A percentile compares a stretch with the other conserved stretches of the same genome.
phyloP scores from a whole-genome alignment of 2,113 vertebrate species.

The Ahaetulla prasina region DNA sequence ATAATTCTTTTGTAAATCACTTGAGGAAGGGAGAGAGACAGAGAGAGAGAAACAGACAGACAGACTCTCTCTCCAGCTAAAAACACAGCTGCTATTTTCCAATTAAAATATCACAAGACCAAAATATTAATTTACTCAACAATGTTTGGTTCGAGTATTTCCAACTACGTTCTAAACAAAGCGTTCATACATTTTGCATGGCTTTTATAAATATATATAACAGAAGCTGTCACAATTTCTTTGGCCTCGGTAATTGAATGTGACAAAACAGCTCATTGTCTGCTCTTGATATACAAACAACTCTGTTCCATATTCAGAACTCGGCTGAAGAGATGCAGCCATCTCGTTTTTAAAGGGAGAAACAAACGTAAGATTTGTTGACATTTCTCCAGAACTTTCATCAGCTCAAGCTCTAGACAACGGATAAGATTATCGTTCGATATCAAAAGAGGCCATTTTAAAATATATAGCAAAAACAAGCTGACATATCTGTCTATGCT shows the following conservation, averaged over 20 bases:
- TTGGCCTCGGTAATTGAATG: slow-evolving; percentile 59
- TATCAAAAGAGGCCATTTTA: slow-evolving; percentile 63
- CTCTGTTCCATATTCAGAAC: slow-evolving; percentile 44
- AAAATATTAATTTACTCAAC: slow-evolving; percentile 69
- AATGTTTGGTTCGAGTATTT: slow-evolving; percentile 39
- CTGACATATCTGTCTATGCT: slow-evolving; percentile 63
- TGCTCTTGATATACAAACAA: slow-evolving; percentile 61
- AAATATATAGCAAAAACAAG: slow-evolving; percentile 69
- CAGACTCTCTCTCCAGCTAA: slow-evolving; percentile 39
- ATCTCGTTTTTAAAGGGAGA: not conserved
- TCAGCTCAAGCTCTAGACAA: slow-evolving; percentile 51
- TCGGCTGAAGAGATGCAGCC: slow-evolving; percentile 28
- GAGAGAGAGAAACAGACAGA: not conserved
- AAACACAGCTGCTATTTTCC: slow-evolving; percentile 65
- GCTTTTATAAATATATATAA: slow-evolving; percentile 22
- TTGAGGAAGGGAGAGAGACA: not conserved
- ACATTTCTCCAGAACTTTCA: slow-evolving; percentile 53
- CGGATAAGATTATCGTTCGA: slow-evolving; percentile 55
- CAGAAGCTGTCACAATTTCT: slow-evolving; percentile 39
- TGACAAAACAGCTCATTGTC: slow-evolving; percentile 64
- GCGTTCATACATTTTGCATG: slow-evolving; percentile 17
- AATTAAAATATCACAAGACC: slow-evolving; percentile 63
- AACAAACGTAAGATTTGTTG: slow-evolving; percentile 30
- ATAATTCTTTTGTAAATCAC: slow-evolving; percentile 26
- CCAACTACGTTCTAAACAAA: slow-evolving; percentile 36